Conservation (phyloP, 2,888 invertebrate species). For the Leptopilina drosophilae region DNA sequence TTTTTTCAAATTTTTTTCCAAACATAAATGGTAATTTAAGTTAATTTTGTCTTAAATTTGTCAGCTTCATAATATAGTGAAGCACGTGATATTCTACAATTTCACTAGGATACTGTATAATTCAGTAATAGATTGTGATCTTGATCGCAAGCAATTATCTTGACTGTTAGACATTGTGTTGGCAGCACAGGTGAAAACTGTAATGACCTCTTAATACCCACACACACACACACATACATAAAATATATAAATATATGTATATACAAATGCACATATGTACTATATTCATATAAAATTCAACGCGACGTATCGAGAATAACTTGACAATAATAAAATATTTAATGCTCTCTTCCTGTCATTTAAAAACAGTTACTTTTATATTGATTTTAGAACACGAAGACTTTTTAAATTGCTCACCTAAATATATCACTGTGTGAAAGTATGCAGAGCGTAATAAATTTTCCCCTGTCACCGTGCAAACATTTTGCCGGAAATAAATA, state of each 20-base stretch:
- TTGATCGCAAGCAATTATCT: conserved; percentile 3
- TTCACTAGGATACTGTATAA: conserved; percentile 1
- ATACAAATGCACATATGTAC: too few species aligned
- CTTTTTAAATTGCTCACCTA: not conserved
- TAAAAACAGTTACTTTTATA: too few species aligned
- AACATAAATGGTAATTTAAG: not conserved
- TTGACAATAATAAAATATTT: too few species aligned
- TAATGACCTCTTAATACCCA: not conserved
- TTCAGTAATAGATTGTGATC: conserved; percentile 23
- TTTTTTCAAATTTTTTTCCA: too few species aligned
- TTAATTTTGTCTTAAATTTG: not conserved
- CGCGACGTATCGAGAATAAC: too few species aligned
- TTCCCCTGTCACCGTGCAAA: not conserved
- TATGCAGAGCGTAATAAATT: conserved; percentile 8
- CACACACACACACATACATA: not conserved
- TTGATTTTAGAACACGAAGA: too few species aligned
- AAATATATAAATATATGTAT: not conserved
- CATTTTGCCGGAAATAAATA: conserved; percentile 1
- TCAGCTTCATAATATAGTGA: not conserved
- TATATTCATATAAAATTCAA: too few species aligned
- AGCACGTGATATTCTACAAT: not conserved
- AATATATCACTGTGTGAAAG: not conserved
- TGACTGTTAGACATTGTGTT: too few species aligned
- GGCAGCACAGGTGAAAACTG: not conserved
- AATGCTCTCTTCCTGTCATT: too few species aligned